These are phyloP conservation scores for Petrosia ficiformis DNA, from an alignment of 37 sponge, comb jelly and placozoan species.

Conservation along the genomic window DNA sequence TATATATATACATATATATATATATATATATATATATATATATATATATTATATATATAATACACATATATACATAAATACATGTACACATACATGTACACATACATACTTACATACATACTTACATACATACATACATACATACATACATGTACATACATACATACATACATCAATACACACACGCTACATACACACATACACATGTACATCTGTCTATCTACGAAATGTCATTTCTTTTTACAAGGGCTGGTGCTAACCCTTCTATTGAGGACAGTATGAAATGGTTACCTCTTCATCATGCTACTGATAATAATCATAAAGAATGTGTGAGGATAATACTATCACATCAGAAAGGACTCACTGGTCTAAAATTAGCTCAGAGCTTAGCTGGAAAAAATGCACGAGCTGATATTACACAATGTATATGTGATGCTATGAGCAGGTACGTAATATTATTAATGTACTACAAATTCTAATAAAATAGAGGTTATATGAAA, in stretches of 20 bases:
- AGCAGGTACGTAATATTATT: conserved; percentile 9
- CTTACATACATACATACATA: no score
- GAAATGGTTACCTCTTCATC: conserved; percentile 33
- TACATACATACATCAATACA: no score
- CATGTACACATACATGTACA: no score
- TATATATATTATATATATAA: no score
- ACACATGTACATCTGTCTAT: no score
- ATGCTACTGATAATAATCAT: conserved; percentile 37
- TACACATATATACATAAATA: no score
- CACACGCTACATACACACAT: no score
- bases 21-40: neutral
- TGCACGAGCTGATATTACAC: conserved; percentile 8
- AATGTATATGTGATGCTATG: conserved; percentile 15
- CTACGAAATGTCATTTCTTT: no score
- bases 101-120: no score
- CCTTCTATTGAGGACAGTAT: conserved; percentile 5
- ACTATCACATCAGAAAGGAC: conserved; percentile 31
- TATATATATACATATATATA: neutral
- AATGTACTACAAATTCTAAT: no score
- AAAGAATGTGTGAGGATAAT: conserved; percentile 38
- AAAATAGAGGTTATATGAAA: no score
- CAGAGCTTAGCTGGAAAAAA: conserved; percentile 6
- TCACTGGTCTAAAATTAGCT: conserved; percentile 35
- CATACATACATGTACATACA: no score
- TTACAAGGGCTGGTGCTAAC: conserved; percentile 26